Conservation (phyloP, 30 jellyfish, hydroid and myxozoan genomes). For the Turritopsis rubra region DNA sequence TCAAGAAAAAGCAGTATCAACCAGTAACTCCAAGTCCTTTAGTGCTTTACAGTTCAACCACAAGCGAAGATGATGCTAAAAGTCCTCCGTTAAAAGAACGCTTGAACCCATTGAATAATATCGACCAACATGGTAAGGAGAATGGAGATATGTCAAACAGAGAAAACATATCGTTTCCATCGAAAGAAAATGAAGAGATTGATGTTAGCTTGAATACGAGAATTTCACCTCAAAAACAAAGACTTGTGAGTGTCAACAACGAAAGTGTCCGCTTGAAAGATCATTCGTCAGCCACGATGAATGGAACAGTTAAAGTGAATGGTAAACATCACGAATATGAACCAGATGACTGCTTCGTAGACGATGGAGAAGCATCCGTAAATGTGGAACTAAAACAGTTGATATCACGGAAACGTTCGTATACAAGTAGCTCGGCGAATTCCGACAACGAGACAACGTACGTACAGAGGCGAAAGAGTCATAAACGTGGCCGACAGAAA, state of each 20-base stretch:
- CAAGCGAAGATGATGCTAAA: conserved; percentile 10
- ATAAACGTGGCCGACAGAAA: conserved; percentile 76
- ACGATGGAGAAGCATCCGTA: neutral
- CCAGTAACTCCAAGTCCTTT: conserved; percentile 78
- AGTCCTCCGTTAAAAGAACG: conserved; percentile 21
- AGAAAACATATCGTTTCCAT: neutral
- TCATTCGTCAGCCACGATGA: neutral
- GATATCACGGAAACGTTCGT: conserved; percentile 78
- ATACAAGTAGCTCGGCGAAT: conserved; percentile 96
- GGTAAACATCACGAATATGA: conserved; percentile 11
- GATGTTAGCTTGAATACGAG: neutral
- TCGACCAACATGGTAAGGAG: conserved; percentile 20
- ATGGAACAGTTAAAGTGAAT: neutral
- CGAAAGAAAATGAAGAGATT: neutral
- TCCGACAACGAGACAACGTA: conserved; percentile 79
- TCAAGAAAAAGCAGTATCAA: conserved; percentile 77
- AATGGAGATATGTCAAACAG: conserved; percentile 3
- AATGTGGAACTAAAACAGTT: neutral
- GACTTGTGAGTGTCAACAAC: neutral
- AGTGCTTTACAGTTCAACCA: conserved; percentile 38
- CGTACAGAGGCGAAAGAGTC: conserved; percentile 28
- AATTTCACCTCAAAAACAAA: neutral
- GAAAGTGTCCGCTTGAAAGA: neutral
- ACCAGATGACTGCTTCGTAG: conserved; percentile 16
- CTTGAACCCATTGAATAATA: conserved; percentile 27